phyloP scores from a whole-genome alignment of 2,888 invertebrate genomes.

The Operophtera brumata region DNA sequence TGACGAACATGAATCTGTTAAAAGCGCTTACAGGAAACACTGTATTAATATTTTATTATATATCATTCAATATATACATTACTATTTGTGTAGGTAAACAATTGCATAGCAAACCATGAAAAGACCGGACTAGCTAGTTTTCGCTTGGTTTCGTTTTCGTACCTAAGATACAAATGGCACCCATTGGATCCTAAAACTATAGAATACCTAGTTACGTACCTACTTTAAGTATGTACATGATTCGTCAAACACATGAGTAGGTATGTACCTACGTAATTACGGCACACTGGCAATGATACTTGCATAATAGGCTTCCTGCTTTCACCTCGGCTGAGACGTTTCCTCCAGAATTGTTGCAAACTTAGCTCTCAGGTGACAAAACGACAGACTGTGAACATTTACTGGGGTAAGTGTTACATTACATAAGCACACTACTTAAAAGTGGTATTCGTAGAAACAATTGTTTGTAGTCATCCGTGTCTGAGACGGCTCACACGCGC shows the following conservation, averaged over 20 bases:
- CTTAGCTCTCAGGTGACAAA: conserved; percentile 33
- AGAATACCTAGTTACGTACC: too few relatives aligned
- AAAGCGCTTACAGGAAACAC: too few relatives aligned
- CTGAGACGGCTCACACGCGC: neutral
- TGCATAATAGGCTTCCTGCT: conserved; percentile 71
- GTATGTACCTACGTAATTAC: conserved; percentile 39
- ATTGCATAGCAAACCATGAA: too few relatives aligned
- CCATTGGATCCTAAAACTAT: too few relatives aligned
- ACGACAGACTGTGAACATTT: conserved; percentile 1
- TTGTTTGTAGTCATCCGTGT: neutral
- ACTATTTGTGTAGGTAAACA: too few relatives aligned
- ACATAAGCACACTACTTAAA: neutral
- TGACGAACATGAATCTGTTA: too few relatives aligned
- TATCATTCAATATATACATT: too few relatives aligned
- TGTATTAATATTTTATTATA: too few relatives aligned
- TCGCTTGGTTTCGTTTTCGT: too few relatives aligned
- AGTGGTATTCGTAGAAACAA: neutral
- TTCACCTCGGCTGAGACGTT: conserved; percentile 63
- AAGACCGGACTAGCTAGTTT: conserved; percentile 3
- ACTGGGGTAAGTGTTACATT: neutral
- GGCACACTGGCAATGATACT: conserved; percentile 46
- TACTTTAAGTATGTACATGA: too few relatives aligned
- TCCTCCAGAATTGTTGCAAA: conserved; percentile 35
- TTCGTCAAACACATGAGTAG: too few relatives aligned
- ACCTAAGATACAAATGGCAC: too few relatives aligned